Evolutionary conservation across 2,888 invertebrate species (phyloP), one percentile per base, ranked within the genome.

Genomic region (Dioctria rufipes): DNA sequence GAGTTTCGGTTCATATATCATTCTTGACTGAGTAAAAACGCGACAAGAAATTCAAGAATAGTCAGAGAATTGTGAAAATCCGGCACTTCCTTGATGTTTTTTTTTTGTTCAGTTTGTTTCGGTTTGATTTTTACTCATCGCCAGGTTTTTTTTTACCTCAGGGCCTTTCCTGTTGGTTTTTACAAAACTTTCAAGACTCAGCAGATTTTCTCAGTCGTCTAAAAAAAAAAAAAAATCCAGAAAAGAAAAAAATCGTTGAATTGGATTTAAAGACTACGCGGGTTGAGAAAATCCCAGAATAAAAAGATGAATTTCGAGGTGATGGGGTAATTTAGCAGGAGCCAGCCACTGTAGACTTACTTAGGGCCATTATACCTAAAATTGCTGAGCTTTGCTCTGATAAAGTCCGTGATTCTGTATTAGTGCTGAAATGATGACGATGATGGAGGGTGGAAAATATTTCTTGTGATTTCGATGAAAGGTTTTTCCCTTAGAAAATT

Each of bases 21-120:
- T 69, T 69, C 69, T 25, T 46, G 51, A 25, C 49, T 69, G 11
- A 69, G 39, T 37, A 69, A 69, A 69, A 69, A 69, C 51, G 69
- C 69, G 51, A 69, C 51, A 69, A 69, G 69, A 69, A 69, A 69
- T 51, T 69, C 69, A 69, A 69, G 69, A 69, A 69, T 25, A 51
- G 69, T 49, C 69, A 25, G 51, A 69, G 49, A 39, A 69, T 69
- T 51, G 51, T 39, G 69, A 51, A 51, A 54, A 11, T 11, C 54
- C 51, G 5, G 69, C 39, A 37, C 39, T 69, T 51, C 69, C 51
- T 49, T 43, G 37, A 25, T 25, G 6, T 49, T 69, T 49, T 69
- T 51, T 69, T 13, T 69, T 69, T 69, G 69, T 69, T 69, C 54
- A 5, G 69, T 69, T 37, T 51, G 39, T 5, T 11, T 51, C 2